These are phyloP conservation scores for Rallus limicola DNA, from an alignment of 2,113 vertebrate genomes.

Conservation along the genomic window DNA sequence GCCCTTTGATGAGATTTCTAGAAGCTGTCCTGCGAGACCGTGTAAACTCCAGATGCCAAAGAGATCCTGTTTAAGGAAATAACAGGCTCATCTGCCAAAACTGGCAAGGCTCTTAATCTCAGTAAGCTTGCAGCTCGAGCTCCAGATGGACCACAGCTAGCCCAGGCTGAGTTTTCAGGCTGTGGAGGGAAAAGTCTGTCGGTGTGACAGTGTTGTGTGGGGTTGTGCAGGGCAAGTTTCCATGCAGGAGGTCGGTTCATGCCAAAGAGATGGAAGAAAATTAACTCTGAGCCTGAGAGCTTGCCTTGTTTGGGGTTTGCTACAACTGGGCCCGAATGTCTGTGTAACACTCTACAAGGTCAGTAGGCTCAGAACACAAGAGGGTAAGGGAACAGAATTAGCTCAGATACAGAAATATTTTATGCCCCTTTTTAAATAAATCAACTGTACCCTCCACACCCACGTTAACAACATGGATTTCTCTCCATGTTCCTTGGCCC, in stretches of 20 bases:
- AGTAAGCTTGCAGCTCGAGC: not conserved
- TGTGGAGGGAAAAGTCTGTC: not conserved
- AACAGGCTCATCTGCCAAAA: slow-evolving; percentile 11
- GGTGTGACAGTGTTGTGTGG: not conserved
- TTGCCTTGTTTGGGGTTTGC: not conserved
- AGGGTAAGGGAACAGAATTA: not conserved
- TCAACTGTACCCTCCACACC: not conserved
- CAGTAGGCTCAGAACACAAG: not conserved
- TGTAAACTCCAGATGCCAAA: not conserved
- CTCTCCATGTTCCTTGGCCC: not conserved
- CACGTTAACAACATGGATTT: not conserved
- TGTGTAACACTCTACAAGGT: not conserved
- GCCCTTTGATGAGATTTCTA: slow-evolving; percentile 15
- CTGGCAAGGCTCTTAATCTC: not conserved
- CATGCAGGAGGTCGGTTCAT: accelerated
- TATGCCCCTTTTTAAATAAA: not conserved
- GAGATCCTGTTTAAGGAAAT: slow-evolving; percentile 16
- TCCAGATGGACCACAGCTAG: not conserved
- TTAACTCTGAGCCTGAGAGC: not conserved
- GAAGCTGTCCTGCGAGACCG: not conserved
- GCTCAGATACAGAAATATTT: not conserved
- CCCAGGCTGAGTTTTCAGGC: not conserved
- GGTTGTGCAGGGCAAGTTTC: not conserved
- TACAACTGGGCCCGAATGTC: not conserved
- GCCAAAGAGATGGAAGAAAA: not conserved